phyloP scores from a whole-genome alignment of 2,888 invertebrate genomes.

The Galerucella pusilla region DNA sequence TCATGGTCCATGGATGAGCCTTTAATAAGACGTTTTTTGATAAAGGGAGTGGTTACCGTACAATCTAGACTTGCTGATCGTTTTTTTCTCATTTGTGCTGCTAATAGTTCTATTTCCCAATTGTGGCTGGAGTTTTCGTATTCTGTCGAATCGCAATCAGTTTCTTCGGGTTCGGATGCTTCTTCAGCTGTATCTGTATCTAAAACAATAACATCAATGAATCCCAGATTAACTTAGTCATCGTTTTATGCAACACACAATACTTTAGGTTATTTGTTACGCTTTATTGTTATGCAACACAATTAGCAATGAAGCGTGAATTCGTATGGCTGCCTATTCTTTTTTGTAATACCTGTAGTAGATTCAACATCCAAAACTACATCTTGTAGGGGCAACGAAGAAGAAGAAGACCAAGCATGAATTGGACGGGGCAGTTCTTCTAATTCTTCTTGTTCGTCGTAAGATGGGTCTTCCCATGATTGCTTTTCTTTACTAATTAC shows the following conservation, averaged over 20 bases:
- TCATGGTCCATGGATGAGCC: conserved; percentile 45
- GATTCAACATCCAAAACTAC: conserved; percentile 60
- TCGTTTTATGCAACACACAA: too few relatives aligned
- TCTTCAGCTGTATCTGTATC: conserved; percentile 60
- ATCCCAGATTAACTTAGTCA: too few relatives aligned
- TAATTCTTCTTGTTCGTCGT: conserved; percentile 76
- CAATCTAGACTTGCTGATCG: conserved; percentile 63
- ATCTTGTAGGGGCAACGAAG: conserved; percentile 48
- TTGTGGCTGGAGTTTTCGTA: conserved; percentile 61
- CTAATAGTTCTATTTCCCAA: conserved; percentile 64
- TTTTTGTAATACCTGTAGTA: conserved; percentile 50
- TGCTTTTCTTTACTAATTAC: conserved; percentile 61
- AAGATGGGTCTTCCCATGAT: conserved; percentile 80
- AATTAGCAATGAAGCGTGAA: too few relatives aligned
- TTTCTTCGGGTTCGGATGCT: conserved; percentile 58
- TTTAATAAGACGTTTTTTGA: conserved; percentile 55
- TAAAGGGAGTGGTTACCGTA: conserved; percentile 50
- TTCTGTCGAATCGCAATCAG: conserved; percentile 59
- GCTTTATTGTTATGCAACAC: too few relatives aligned
- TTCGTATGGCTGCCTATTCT: too few relatives aligned
- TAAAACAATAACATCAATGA: conserved; percentile 20
- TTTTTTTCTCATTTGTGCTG: conserved; percentile 61
- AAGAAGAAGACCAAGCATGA: conserved; percentile 52
- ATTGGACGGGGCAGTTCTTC: conserved; percentile 70
- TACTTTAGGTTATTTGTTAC: too few relatives aligned